Base-by-base conservation (phyloP, 2,113 vertebrate genomes). In the Eidolon helvum region DNA sequence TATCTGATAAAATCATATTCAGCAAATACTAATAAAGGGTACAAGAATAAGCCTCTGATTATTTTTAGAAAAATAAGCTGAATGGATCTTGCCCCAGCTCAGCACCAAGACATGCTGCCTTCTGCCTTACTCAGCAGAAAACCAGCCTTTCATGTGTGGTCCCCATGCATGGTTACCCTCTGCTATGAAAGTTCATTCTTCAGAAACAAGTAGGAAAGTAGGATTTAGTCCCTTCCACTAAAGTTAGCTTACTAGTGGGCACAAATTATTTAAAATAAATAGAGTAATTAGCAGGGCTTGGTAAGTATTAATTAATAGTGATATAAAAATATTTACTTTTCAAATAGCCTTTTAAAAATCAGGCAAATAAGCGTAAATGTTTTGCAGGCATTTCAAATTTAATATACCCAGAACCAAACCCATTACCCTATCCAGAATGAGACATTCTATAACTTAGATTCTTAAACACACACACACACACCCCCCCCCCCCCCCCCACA, bases 291-390 rank as follows among this genome's bases (percentile, higher is more conserved):
- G n/a, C 61, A 90, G 50, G 86, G 16, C 30, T 92, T 90, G 7
- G 55, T 72, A 96, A 90, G 68, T 83, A 92, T 72, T 59, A 72
- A 80, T 63, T 93, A 71, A 63, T 3, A 1, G 71, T 75, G n/a
- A 18, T 91, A 85, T 75, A 91, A 68, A 69, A 87, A 84, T 88
- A 74, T 86, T 85, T 75, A 74, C 35, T 89, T 95, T 90, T 78
- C n/a, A 69, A 86, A 88, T 35, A 80, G 59, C 7, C 78, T 91
- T 95, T 48, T 15, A 38, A 79, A 95, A 91, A 74, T 38, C 16
- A 57, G 83, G 68, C 55, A 83, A 75, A 69, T 38, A 96, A 72
- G 63, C 10, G n/a, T 72, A 48, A 33, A 86, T 35, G 5, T 86
- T 57, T 94, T 50, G 77, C 6, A 35, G 53, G n/a, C 40, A 16